A percentile compares a stretch with the other conserved stretches of the same genome.
phyloP scores from a whole-genome alignment of 2,113 vertebrate genomes.

The Cathartes aura region DNA sequence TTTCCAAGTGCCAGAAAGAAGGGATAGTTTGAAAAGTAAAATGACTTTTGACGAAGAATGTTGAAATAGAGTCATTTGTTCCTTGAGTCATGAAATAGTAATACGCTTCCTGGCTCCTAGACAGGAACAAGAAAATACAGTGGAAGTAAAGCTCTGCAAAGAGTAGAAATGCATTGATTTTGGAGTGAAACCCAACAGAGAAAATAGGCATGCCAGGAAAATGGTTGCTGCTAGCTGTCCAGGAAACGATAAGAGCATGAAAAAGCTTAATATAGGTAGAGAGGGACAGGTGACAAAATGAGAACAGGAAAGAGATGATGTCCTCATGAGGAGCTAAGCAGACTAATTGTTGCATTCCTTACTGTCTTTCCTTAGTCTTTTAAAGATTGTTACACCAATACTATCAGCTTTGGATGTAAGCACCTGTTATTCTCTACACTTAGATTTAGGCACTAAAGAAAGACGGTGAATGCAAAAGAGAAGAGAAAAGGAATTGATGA shows the following conservation, averaged over 20 bases:
- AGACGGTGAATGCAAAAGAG: not conserved
- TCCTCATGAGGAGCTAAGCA: not conserved
- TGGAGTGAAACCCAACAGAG: conserved; percentile 4
- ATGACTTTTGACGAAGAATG: not conserved
- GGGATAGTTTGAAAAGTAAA: not conserved
- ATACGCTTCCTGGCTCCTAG: not conserved
- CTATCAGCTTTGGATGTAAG: not conserved
- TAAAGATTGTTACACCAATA: not conserved
- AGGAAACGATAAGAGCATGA: conserved; percentile 25
- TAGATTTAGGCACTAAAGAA: not conserved
- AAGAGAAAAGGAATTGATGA: not conserved
- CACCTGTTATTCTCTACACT: not conserved
- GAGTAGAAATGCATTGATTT: not conserved
- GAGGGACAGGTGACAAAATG: conserved; percentile 6
- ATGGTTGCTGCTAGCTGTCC: conserved; percentile 2
- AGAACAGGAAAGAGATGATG: not conserved
- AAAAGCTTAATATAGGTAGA: not conserved
- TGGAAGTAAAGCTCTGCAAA: not conserved
- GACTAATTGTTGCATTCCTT: not conserved
- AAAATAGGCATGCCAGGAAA: conserved; percentile 35
- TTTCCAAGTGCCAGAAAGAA: not conserved
- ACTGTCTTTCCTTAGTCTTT: not conserved
- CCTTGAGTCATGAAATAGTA: conserved; percentile 28
- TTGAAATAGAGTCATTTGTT: not conserved
- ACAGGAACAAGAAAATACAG: conserved; percentile 8